These are phyloP conservation scores for Lasioglossum oenotherae DNA, from an alignment of 2,888 invertebrate species.

Conservation along the genomic window DNA sequence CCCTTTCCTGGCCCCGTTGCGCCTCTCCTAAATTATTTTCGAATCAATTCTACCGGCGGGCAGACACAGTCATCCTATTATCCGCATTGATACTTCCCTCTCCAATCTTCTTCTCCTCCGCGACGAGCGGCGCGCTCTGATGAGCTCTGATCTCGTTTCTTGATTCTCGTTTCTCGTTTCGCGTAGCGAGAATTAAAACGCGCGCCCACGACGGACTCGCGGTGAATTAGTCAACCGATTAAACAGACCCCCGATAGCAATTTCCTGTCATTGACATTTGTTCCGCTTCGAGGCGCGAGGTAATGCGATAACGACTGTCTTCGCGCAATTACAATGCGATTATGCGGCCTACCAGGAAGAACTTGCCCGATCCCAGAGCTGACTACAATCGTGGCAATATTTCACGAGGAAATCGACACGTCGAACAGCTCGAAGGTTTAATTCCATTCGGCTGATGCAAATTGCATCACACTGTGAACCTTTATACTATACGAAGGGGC, in stretches of 20 bases:
- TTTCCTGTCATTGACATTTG: slow-evolving; percentile 56
- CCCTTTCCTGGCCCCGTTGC: slow-evolving; percentile 8
- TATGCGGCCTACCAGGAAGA: not conserved
- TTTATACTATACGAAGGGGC: not conserved
- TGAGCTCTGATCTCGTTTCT: not conserved
- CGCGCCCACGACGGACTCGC: not conserved
- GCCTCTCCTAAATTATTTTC: slow-evolving; percentile 68
- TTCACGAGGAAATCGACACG: not conserved
- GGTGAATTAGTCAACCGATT: slow-evolving; percentile 46
- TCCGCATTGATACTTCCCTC: slow-evolving; percentile 59
- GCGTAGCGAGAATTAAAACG: not conserved
- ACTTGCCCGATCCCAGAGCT: not conserved
- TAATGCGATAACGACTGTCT: slow-evolving; percentile 39
- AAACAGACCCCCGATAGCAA: slow-evolving; percentile 50
- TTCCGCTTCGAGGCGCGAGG: slow-evolving; percentile 35
- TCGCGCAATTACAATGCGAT: slow-evolving; percentile 40
- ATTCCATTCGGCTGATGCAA: not conserved
- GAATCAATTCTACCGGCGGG: slow-evolving; percentile 61
- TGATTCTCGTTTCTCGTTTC: not conserved
- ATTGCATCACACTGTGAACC: not conserved
- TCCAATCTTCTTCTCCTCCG: slow-evolving; percentile 16
- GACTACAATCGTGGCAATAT: not conserved
- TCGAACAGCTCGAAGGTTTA: not conserved
- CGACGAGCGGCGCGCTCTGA: not conserved
- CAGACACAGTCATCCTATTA: slow-evolving; percentile 64